Conservation (phyloP, 2,888 invertebrate genomes). For the Euclidia mi region DNA sequence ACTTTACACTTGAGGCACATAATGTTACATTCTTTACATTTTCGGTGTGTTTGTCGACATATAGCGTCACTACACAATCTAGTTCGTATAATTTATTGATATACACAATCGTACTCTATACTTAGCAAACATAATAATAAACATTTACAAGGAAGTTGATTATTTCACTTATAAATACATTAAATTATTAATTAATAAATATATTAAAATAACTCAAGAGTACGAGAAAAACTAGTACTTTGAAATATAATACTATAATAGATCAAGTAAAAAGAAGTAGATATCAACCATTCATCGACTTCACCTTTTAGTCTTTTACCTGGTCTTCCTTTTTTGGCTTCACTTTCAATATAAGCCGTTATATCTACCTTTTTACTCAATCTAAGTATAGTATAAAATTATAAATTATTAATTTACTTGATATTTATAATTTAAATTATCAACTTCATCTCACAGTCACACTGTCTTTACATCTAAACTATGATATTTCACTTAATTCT, state of each 20-base stretch:
- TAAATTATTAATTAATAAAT: slow-evolving; percentile 2
- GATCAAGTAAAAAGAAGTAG: no score
- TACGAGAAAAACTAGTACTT: no score
- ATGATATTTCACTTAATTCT: slow-evolving; percentile 59
- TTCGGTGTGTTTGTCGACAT: slow-evolving; percentile 13
- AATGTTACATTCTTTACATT: not conserved
- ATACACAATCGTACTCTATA: slow-evolving; percentile 43
- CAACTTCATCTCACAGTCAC: slow-evolving; percentile 45
- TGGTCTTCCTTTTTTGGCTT: no score
- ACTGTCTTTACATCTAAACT: slow-evolving; percentile 52
- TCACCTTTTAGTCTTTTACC: no score
- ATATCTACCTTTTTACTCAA: no score
- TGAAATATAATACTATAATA: no score
- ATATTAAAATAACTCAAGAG: no score
- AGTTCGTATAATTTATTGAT: slow-evolving; percentile 30
- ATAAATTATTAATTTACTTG: no score
- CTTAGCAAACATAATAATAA: slow-evolving; percentile 21
- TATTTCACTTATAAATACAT: slow-evolving; percentile 36
- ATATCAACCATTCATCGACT: no score
- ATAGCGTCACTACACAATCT: slow-evolving; percentile 15
- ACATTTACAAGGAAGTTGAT: slow-evolving; percentile 12
- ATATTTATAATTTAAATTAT: slow-evolving; percentile 36
- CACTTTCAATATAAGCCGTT: no score
- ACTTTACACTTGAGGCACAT: no score
- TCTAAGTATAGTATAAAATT: no score